phyloP scores from a whole-genome alignment of 2,888 invertebrate species.

The Zaprionus obscuricornis region DNA sequence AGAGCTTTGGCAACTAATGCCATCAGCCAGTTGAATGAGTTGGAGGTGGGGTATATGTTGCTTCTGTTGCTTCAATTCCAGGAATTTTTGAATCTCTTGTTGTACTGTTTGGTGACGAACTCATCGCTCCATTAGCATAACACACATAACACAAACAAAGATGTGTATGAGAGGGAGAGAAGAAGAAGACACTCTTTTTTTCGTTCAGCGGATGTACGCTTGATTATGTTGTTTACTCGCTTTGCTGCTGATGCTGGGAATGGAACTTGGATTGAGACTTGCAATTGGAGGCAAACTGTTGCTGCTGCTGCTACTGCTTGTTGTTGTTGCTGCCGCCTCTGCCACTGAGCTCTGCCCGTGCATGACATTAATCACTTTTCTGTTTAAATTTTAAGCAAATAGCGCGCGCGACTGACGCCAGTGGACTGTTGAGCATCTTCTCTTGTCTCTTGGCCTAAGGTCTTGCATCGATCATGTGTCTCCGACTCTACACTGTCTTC shows the following conservation, averaged over 20 bases:
- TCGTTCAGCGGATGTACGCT: conserved; percentile 64
- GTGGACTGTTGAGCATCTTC: conserved; percentile 3
- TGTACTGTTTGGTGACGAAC: conserved; percentile 63
- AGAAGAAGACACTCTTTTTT: conserved; percentile 10
- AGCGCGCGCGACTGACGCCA: conserved; percentile 68
- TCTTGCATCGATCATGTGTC: too few relatives aligned
- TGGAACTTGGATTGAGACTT: conserved; percentile 20
- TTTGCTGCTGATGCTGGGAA: conserved; percentile 24
- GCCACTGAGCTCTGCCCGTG: conserved; percentile 13
- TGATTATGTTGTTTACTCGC: conserved; percentile 76
- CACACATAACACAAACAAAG: conserved; percentile 23
- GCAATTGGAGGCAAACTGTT: background rate
- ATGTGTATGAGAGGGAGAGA: background rate
- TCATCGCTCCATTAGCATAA: conserved; percentile 73
- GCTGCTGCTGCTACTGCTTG: conserved; percentile 3
- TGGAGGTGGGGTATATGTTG: background rate
- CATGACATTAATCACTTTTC: conserved; percentile 73
- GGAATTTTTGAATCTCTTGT: conserved; percentile 50
- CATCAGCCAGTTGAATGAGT: background rate
- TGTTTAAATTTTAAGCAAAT: conserved; percentile 57
- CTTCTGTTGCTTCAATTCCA: conserved; percentile 47
- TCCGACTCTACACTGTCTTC: too few relatives aligned
- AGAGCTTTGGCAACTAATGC: conserved; percentile 43
- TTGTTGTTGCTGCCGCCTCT: conserved; percentile 15
- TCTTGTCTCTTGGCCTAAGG: conserved; percentile 12